Percentiles rank a stretch among this genome's conserved stretches.
Conservation (phyloP, 2,888 invertebrate species). For the Steinernema carpocapsae region DNA sequence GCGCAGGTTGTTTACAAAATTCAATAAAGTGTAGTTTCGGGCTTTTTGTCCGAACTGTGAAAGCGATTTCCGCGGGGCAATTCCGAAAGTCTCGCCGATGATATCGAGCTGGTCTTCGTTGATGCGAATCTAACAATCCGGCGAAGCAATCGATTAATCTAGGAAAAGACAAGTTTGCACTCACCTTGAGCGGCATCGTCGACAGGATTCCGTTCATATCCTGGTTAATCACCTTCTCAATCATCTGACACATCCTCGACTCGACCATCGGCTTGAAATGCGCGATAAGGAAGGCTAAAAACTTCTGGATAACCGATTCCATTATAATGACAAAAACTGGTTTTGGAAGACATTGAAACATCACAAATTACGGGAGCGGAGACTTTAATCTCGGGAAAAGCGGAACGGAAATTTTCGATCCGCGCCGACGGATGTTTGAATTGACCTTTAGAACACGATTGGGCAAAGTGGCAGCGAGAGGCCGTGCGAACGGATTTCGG, state of each 20-base stretch:
- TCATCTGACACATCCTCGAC: conserved; percentile 67
- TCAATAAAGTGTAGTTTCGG: conserved; percentile 57
- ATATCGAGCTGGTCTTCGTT: conserved; percentile 66
- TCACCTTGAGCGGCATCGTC: conserved; percentile 66
- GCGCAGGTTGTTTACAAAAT: conserved; percentile 61
- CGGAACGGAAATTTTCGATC: too few relatives aligned
- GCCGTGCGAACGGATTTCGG: too few relatives aligned
- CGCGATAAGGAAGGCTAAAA: conserved; percentile 64
- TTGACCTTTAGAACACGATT: too few relatives aligned
- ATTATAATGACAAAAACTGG: not conserved
- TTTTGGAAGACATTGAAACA: not conserved
- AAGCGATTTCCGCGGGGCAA: conserved; percentile 35
- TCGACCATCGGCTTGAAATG: conserved; percentile 68
- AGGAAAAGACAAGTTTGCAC: not conserved
- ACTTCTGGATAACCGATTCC: not conserved
- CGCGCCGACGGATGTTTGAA: too few relatives aligned
- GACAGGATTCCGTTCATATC: conserved; percentile 65
- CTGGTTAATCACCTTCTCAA: conserved; percentile 63
- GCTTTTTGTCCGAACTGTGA: conserved; percentile 41
- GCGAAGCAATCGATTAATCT: not conserved
- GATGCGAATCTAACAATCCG: conserved; percentile 57
- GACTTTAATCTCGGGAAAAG: too few relatives aligned
- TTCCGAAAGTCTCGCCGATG: conserved; percentile 59
- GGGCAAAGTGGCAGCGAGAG: too few relatives aligned
- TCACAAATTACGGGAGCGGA: not conserved